Conservation (phyloP, 2,888 invertebrate species). For the Ectropis crepuscularia region DNA sequence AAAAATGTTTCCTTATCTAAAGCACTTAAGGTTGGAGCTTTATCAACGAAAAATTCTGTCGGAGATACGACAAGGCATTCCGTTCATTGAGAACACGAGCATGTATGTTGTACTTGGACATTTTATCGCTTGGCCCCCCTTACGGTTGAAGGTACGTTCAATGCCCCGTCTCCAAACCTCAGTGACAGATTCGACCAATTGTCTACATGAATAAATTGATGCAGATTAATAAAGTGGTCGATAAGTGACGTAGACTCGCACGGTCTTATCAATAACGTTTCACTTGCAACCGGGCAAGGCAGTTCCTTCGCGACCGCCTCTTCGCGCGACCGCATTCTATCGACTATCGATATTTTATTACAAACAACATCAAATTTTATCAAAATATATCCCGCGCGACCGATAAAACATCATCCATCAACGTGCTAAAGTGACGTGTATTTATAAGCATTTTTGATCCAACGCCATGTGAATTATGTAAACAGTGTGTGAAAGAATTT, state of each 20-base stretch:
- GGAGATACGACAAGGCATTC: conserved; percentile 35
- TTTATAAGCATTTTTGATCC: conserved; percentile 32
- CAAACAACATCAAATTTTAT: conserved; percentile 39
- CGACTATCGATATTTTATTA: conserved; percentile 44
- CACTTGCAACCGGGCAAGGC: conserved; percentile 65
- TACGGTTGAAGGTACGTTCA: conserved; percentile 11
- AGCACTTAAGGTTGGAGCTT: conserved; percentile 38
- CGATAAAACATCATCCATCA: conserved; percentile 39
- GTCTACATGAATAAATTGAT: conserved; percentile 79
- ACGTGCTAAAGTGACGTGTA: conserved; percentile 40
- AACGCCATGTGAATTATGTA: conserved; percentile 46
- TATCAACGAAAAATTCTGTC: conserved; percentile 42
- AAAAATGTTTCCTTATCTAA: conserved; percentile 40
- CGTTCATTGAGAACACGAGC: conserved; percentile 34
- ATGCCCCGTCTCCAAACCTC: conserved; percentile 31
- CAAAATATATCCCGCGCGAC: conserved; percentile 35
- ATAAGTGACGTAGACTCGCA: conserved; percentile 67
- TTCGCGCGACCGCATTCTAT: conserved; percentile 59
- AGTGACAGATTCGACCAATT: conserved; percentile 59
- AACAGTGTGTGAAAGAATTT: conserved; percentile 45
- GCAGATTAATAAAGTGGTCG: conserved; percentile 78
- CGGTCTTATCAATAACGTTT: conserved; percentile 76
- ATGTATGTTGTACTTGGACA: conserved; percentile 14
- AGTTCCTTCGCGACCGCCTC: conserved; percentile 65
- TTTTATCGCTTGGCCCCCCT: conserved; percentile 17